Base-by-base conservation (phyloP, 2,797 vertebrate species). In the Argentina silus region DNA sequence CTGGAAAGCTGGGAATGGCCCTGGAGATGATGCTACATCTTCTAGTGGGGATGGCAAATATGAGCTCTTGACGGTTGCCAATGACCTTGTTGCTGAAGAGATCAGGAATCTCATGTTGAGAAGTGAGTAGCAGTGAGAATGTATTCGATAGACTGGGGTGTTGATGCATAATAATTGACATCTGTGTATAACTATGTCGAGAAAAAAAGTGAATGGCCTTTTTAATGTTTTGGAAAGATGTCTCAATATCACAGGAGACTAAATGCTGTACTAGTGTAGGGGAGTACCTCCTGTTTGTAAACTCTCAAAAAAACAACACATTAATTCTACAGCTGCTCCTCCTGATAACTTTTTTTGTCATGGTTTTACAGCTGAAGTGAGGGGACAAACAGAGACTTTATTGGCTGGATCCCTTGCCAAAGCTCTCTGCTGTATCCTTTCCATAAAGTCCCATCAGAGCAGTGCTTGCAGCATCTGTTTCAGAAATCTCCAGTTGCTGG, bases 351-450 rank as follows among this genome's bases (percentile, higher is more conserved):
- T 53, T 19, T 64, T 44, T 2, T 81, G 8, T 75, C 3, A 53
- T 68, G 23, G 50, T 64, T 66, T 87, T 86, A 45, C 83, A 97
- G 97, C 94, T 83, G 96, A 97, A 83, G 89, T 99, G 78, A 95
- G 83, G 45, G 96, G 95, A 45, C 95, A 95, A 36, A 98, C 95
- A 0, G 97, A 99, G 71, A 97, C 97, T 0, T 75, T 97, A 68
- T 75, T 99, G 85, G 98, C 97, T 1, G 98, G 97, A 70, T 96
- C 97, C 1, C 94, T 99, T 1, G 94, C 98, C 78, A 98, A 97
- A 93, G 97, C 96, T 11, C 96, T 99, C 5, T 99, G 98, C 84
- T 99, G 98, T 99, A 99, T 99, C 98, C 97, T 97, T 93, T 81
- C 23, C 61, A 11, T 19, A 61, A 56, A 36, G 1, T 36, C 17